Conservation (phyloP, 2,888 invertebrate species). For the Melinaea marsaeus region DNA sequence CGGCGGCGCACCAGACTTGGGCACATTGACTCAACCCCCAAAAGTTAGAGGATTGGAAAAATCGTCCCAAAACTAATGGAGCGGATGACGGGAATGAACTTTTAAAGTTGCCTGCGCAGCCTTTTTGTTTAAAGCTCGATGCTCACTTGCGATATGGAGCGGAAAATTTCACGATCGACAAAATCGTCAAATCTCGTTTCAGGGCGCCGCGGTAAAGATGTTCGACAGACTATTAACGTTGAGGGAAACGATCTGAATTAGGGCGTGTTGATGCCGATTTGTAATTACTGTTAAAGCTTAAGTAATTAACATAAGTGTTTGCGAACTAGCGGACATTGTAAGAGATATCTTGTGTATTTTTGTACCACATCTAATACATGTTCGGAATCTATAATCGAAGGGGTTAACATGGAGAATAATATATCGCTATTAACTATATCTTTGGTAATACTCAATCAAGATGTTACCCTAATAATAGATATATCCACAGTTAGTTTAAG, state of each 20-base stretch:
- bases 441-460: too few relatives aligned
- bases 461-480: background rate
- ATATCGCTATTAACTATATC: too few relatives aligned
- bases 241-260: constrained; percentile 12
- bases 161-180: constrained; percentile 32
- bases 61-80: constrained; percentile 64
- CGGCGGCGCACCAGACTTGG: constrained; percentile 40
- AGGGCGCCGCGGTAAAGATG: constrained; percentile 18
- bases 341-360: background rate
- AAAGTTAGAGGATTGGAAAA: constrained; percentile 58
- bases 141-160: constrained; percentile 23
- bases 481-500: background rate
- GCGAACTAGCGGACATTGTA: constrained; percentile 1
- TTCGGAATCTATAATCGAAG: too few relatives aligned
- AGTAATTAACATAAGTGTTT: background rate
- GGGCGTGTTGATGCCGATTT: constrained; percentile 7
- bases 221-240: constrained; percentile 18
- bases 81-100: constrained; percentile 58
- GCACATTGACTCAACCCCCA: constrained; percentile 42
- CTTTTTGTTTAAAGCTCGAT: constrained; percentile 27
- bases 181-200: constrained; percentile 28
- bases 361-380: too few relatives aligned
- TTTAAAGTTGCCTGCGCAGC: constrained; percentile 45
- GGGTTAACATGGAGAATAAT: too few relatives aligned
- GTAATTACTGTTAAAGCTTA: background rate